Evolutionary conservation across 1,140 invertebrate genomes (phyloP).

Genomic region (Calliopsis andreniformis): DNA sequence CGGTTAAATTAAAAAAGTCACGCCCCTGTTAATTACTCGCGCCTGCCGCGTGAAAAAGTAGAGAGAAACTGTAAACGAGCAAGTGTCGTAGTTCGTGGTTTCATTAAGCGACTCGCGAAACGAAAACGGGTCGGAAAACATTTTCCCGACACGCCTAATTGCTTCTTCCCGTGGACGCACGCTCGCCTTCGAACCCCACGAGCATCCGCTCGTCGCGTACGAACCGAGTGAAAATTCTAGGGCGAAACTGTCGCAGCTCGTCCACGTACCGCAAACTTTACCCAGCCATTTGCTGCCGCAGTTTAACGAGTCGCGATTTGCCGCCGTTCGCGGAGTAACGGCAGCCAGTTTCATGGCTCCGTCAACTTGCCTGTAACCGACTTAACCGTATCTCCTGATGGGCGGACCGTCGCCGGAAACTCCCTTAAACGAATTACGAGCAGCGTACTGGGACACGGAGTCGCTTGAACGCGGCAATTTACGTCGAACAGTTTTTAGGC

Average conservation of each 20-base stretch:
- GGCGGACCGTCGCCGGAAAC: not conserved
- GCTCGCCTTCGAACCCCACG: too few species aligned
- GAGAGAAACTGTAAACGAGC: not conserved
- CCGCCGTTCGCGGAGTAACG: not conserved
- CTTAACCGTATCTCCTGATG: not conserved
- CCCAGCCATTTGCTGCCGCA: conserved; percentile 17
- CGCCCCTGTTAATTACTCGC: conserved; percentile 29
- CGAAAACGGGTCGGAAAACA: conserved; percentile 8
- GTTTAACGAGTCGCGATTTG: conserved; percentile 28
- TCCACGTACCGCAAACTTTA: not conserved
- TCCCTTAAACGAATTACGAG: conserved; percentile 26
- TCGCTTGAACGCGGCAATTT: not conserved
- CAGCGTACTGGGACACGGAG: not conserved
- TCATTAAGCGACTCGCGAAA: not conserved
- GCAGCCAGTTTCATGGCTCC: conserved; percentile 11
- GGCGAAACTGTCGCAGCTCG: not conserved
- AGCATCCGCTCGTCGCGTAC: too few species aligned
- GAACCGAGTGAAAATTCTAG: conserved; percentile 18
- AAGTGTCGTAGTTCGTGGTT: not conserved
- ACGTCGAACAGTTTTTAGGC: not conserved
- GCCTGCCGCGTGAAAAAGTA: too few species aligned
- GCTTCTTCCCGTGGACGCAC: not conserved
- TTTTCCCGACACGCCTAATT: conserved; percentile 33
- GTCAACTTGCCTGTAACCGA: not conserved
- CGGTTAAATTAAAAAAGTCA: conserved; percentile 21